Evolutionary conservation across 2,888 invertebrate species (phyloP), one percentile per base, ranked within the genome.

Genomic region (Branchipolynoe longqiensis): DNA sequence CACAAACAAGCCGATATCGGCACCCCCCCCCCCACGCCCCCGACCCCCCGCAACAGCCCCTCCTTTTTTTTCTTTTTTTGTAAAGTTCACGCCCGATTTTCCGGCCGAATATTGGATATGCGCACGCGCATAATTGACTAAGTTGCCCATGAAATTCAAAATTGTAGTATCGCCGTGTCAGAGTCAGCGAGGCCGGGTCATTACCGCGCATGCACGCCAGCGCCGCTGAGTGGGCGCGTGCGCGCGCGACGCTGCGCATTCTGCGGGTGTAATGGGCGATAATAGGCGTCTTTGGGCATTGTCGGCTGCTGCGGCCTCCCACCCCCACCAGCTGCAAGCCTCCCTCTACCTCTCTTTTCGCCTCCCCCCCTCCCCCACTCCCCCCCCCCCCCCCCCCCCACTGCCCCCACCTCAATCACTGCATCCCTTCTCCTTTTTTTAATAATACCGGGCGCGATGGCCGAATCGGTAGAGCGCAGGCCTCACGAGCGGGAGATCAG

Each of bases 91-190:
- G 25, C 69, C 69, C 3, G 58, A 58, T 58, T 58, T 58, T 69
- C 36, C 33, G 69, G 1, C 18, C 36, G 4, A 48, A 48, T 12
- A 33, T 33, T 69, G 36, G 69, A 69, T 69, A 78, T 78, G 78
- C 78, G 41, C n/a, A 18, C 25, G 78, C 33, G 48, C 69, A 78
- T 41, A 78, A 78, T 78, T 25, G 48, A 54, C 41, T 54, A 78
- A 78, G 78, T 74, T 74, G 74, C 48, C 78, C 78, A 78, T 78
- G 78, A 78, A 78, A 78, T 78, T 78, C 48, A 78, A 78, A 78
- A 78, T 78, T 78, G 78, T 78, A 54, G 78, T 78, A 78, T 78
- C 78, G 54, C 78, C 78, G 48, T 78, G 78, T 41, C 78, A n/a
- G 48, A 78, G 78, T 78, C 78, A 78, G 78, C 25, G 12, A 14